These are phyloP conservation scores for Rhinichthys klamathensis DNA, from an alignment of 2,113 vertebrate species.

Conservation along the genomic window DNA sequence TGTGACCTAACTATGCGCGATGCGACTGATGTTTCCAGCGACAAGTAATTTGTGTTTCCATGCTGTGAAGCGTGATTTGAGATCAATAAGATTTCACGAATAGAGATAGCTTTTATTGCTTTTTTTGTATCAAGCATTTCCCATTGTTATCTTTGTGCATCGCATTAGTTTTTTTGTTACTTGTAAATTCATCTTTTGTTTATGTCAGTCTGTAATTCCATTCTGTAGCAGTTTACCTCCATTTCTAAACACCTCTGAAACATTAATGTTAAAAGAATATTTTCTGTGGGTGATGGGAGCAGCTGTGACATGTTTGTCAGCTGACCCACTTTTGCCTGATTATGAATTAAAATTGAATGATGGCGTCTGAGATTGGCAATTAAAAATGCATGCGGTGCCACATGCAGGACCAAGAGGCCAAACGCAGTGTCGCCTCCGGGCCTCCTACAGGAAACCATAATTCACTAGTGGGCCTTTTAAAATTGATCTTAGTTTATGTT, in stretches of 20 bases:
- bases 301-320: constrained; percentile 80
- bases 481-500: constrained; percentile 34
- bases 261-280: constrained; percentile 68
- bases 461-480: constrained; percentile 65
- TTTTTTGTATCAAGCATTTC: neutral
- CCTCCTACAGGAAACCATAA: constrained; percentile 37
- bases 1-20: neutral
- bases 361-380: constrained; percentile 66
- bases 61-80: neutral
- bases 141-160: neutral
- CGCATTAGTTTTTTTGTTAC: neutral
- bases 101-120: neutral
- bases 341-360: constrained; percentile 82
- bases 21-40: neutral
- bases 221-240: constrained; percentile 24
- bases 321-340: constrained; percentile 79
- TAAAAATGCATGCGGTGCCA: constrained; percentile 71
- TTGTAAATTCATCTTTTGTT: constrained; percentile 33
- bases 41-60: constrained; percentile 12
- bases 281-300: constrained; percentile 68
- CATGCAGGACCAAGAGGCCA: constrained; percentile 50
- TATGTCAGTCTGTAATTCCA: constrained; percentile 18
- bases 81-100: constrained; percentile 9
- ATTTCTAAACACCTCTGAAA: constrained; percentile 62
- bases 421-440: constrained; percentile 48